Conservation (phyloP, 2,888 invertebrate species). For the Mallateleia sp. region DNA sequence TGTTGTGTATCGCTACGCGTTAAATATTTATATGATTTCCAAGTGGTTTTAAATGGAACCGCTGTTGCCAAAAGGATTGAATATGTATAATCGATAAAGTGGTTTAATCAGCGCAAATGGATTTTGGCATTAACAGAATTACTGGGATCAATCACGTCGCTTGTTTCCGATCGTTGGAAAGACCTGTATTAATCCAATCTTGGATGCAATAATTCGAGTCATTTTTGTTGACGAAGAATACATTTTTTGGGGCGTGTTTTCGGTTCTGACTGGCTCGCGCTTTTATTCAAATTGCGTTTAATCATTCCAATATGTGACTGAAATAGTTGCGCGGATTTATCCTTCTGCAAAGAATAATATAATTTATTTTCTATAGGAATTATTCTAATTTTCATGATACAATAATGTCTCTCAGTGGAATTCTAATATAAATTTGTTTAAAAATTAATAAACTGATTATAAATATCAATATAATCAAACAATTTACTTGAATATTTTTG, state of each 20-base stretch:
- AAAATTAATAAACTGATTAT: too few relatives aligned
- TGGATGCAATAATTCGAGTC: not conserved
- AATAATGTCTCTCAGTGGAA: too few relatives aligned
- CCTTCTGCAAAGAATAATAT: too few relatives aligned
- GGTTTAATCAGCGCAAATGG: conserved; percentile 48
- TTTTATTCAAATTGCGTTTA: too few relatives aligned
- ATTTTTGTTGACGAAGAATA: not conserved
- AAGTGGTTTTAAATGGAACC: conserved; percentile 46
- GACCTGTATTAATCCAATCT: not conserved
- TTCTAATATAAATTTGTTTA: too few relatives aligned
- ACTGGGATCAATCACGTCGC: conserved; percentile 6
- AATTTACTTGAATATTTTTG: too few relatives aligned
- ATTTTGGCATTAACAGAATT: conserved; percentile 42
- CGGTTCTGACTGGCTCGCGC: too few relatives aligned
- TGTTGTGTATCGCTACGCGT: conserved; percentile 11
- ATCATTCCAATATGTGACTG: too few relatives aligned
- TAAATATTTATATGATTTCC: conserved; percentile 44
- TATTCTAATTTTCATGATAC: too few relatives aligned
- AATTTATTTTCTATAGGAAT: too few relatives aligned
- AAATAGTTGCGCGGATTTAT: too few relatives aligned
- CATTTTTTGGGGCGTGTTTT: not conserved
- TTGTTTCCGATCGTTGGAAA: conserved; percentile 3
- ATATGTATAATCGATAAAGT: conserved; percentile 48
- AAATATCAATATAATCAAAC: too few relatives aligned
- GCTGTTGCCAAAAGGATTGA: conserved; percentile 40